A percentile compares a stretch with the other conserved stretches of the same genome.
These are phyloP conservation scores for Lucilia cuprina DNA, from an alignment of 1,140 invertebrate species.

Conservation along the genomic window DNA sequence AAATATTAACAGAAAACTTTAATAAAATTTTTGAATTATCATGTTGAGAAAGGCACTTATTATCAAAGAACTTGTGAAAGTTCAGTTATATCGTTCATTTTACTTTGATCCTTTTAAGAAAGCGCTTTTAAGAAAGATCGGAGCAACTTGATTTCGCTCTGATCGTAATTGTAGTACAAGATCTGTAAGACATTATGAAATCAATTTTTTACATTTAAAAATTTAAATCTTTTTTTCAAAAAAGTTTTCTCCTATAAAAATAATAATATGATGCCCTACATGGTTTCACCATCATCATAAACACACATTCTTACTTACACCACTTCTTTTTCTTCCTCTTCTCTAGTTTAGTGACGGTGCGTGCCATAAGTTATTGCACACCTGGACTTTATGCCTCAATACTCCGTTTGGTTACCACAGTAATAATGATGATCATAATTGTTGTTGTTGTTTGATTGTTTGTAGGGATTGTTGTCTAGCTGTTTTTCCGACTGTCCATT, in stretches of 20 bases:
- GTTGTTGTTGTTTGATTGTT: background rate
- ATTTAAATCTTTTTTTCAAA: too few species aligned
- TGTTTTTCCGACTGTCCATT: background rate
- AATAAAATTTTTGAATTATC: too few species aligned
- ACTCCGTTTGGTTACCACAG: background rate
- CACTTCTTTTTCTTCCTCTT: background rate
- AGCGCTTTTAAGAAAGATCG: too few species aligned
- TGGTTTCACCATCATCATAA: background rate
- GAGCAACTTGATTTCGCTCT: too few species aligned
- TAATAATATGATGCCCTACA: background rate
- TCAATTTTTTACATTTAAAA: background rate
- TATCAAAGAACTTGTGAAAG: too few species aligned
- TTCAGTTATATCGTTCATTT: too few species aligned
- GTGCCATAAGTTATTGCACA: slow-evolving; percentile 38
- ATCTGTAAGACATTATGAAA: too few species aligned
- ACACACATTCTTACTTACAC: background rate
- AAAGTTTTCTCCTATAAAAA: background rate
- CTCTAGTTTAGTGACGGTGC: slow-evolving; percentile 21
- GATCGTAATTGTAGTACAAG: too few species aligned
- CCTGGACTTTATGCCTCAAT: slow-evolving; percentile 28
- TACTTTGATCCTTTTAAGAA: too few species aligned
- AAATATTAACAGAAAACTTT: too few species aligned
- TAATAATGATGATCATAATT: slow-evolving; percentile 22
- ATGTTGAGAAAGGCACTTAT: too few species aligned
- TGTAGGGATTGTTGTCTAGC: background rate